Evolutionary conservation across 2,113 vertebrate species (phyloP), one percentile per base, ranked within the genome.

Genomic region (Aspidoscelis tigris): DNA sequence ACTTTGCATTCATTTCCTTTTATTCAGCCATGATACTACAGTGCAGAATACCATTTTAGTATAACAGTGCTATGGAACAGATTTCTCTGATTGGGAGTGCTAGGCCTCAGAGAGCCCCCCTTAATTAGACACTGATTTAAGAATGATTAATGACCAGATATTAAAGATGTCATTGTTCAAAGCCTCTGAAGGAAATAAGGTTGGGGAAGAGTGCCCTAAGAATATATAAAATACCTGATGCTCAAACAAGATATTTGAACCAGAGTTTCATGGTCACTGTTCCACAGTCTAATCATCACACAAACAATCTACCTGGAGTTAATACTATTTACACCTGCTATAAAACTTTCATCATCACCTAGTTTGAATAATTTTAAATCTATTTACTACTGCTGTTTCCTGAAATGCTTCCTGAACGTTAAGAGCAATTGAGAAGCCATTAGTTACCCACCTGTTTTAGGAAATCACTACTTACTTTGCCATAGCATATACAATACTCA

Each of bases 381-480:
- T 43, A 16, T 39, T 61, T 39, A 70, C 69, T 70, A 26, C 10
- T 9, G 66, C 22, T 68, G 24, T 68, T 68, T 26, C 66, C 24
- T 22, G 66, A 68, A 68, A 24, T 68, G 66, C 66, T 16, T 39
- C 33, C n/a, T 70, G 69, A 18, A 70, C 14, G 4, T 70, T 70
- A 41, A 70, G 4, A 70, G n/a, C 26, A 70, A 70, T 10, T 26
- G n/a, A 70, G 33, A 39, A 33, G n/a, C n/a, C 33, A 70, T n/a
- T 6, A 39, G n/a, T 70, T 33, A 70, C 68, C 14, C 58, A 61
- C 4, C n/a, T 26, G 44, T 77, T 81, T n/a, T 10, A 39, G 53
- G 21, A 88, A 86, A 81, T 50, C 41, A 76, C 22, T 90, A 97
- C 97, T 96, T 95, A 99, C 98, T 87, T 92, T 78, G 89, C 53